Base-by-base conservation (phyloP, 2,888 invertebrate genomes). In the Spatulosminthurus flaviceps region DNA sequence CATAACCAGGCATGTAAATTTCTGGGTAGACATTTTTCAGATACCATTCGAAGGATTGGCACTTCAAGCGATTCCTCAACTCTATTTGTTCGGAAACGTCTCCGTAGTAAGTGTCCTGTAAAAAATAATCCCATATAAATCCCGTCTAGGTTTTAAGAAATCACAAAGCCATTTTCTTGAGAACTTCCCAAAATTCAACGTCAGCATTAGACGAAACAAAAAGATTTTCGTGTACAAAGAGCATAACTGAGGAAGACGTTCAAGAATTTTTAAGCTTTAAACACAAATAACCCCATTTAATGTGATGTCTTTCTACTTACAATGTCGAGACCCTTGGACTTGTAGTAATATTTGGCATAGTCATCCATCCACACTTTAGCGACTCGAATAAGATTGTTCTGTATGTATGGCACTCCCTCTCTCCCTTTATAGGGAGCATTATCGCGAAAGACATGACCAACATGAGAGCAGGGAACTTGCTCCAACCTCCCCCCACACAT, bases 401-500 rank as follows among this genome's bases (percentile, higher is more conserved):
- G 95, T 82, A 99, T 91, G 69, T 99, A 98, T 89, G 99, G 98
- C 76, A 97, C 97, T 74, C 98, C 98, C 64, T 93, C 92, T 82
- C 97, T 91, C 98, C 98, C 99, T 89, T 97, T 96, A 89, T 99
- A 99, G 0, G 98, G 98, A 16, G 96, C 95, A 81, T 98, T 91
- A 88, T 98, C 98, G 83, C 99, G 91, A 90, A 99, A 99, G 87
- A 99, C 98, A 89, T 99, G 99, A 1, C 99, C 99, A 66, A 99
- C 98, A 88, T 98, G 98, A 9, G 97, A 98, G 88, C 99, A 99
- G 0, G 98, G 98, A 28, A 98, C 93, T 84, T 98, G 98, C 89
- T 98, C 98, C 84, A 99, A 89, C 0, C 95, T 95, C 67, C 99
- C 99, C 78, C 98, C 98, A 87, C 99, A 99, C 99, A 99, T 99